Evolutionary conservation across 2,113 vertebrate species (phyloP).

Genomic region (Coryphaenoides rupestris): DNA sequence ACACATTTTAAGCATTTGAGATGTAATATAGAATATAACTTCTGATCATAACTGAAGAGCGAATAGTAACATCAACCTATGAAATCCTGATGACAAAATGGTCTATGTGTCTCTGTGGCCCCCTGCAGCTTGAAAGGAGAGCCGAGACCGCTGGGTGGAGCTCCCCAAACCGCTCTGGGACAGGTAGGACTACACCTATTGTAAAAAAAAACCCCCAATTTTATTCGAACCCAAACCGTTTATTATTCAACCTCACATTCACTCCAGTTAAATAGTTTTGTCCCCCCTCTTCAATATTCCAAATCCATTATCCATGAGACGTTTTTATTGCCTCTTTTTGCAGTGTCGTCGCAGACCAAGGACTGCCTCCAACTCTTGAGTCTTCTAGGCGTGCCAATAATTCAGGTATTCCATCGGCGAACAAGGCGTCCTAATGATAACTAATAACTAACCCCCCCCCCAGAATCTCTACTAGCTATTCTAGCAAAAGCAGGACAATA

Average conservation of each 20-base stretch:
- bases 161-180: conserved; percentile 25
- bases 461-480: not conserved
- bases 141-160: conserved; percentile 57
- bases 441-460: not conserved
- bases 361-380: conserved; percentile 65
- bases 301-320: not conserved
- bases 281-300: not conserved
- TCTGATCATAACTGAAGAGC: too few relatives aligned
- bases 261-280: not conserved
- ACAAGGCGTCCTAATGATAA: not conserved
- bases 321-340: conserved; percentile 3
- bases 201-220: too few relatives aligned
- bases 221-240: too few relatives aligned
- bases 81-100: not conserved
- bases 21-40: too few relatives aligned
- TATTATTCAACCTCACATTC: not conserved
- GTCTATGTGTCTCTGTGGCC: conserved; percentile 13
- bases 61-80: not conserved
- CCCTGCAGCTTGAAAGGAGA: conserved; percentile 68
- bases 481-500: not conserved
- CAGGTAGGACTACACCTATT: conserved; percentile 40
- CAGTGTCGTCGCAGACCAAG: conserved; percentile 57
- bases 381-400: conserved; percentile 72
- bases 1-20: too few relatives aligned
- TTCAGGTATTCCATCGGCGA: conserved; percentile 59